Evolutionary conservation across 2,888 invertebrate species (phyloP).

Genomic region (Isotomurus palustris): DNA sequence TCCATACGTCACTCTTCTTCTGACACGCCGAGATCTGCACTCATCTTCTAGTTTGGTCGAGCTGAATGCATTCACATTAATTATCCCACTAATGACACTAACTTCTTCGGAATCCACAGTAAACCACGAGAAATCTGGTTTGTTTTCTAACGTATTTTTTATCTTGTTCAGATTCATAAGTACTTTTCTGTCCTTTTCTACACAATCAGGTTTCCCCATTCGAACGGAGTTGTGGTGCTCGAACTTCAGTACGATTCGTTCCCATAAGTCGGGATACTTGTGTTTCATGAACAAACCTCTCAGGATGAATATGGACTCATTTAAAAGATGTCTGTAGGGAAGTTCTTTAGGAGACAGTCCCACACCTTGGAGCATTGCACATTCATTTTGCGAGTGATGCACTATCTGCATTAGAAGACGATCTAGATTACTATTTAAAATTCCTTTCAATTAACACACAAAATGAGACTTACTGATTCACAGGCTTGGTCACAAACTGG

Average conservation of each 20-base stretch:
- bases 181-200: constrained; percentile 32
- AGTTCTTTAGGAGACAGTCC: constrained; percentile 9
- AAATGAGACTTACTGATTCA: constrained; percentile 17
- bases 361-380: constrained; percentile 26
- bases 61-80: constrained; percentile 40
- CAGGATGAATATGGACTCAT: constrained; percentile 36
- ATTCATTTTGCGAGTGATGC: constrained; percentile 37
- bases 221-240: constrained; percentile 34
- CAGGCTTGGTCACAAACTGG: constrained; percentile 28
- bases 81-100: constrained; percentile 31
- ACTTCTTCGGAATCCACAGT: constrained; percentile 24
- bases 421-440: background rate
- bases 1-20: constrained; percentile 28
- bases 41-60: constrained; percentile 37
- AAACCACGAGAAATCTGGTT: background rate
- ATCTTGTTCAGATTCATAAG: constrained; percentile 26
- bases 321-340: constrained; percentile 20
- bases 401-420: constrained; percentile 14
- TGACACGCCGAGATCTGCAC: constrained; percentile 19
- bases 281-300: constrained; percentile 28
- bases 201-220: constrained; percentile 27
- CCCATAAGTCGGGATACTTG: constrained; percentile 19
- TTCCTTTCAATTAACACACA: background rate
- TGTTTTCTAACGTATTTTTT: background rate
- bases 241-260: constrained; percentile 30